Evolutionary conservation across 2,113 vertebrate genomes (phyloP), one percentile per base, ranked within the genome.

Genomic region (Hiodon alosoides): DNA sequence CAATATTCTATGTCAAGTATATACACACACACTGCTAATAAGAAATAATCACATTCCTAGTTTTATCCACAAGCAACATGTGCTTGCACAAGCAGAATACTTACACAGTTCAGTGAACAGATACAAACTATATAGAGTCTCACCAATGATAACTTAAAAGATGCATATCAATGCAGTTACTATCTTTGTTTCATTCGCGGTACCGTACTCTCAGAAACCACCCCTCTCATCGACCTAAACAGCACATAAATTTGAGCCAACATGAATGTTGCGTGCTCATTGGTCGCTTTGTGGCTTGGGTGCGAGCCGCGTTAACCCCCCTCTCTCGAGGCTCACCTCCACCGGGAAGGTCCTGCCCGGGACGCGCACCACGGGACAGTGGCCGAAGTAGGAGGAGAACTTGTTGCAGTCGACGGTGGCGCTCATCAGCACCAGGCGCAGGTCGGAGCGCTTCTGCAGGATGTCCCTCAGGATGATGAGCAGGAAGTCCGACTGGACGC

Each of bases 401-500:
- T 98, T 98, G 76, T 94, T 82, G 69, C 96, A 95, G 83, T 99
- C 97, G 13, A 96, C 97, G 0, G 97, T 98, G 79, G 97, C 97
- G 0, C 97, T 99, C 97, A 99, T 99, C 46, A 99, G 89, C 83
- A 99, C 90, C 75, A 99, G 89, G 70, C 92, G 93, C 77, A 98
- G 86, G 79, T 98, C 94, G 0, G 95, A 93, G n/a, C 96, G 92
- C 76, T 92, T 96, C 82, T 90, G 93, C 4, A 97, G 89, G 59
- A 98, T 90, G 60, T 97, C 95, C 76, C 92, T 94, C 74, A 99
- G 86, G 82, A 98, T 97, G 84, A 95, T 90, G 0, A 99, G 85
- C 68, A 99, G 90, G 84, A 99, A 98, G 84, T 99, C 97, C 0
- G 96, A 98, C 81, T 98, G 97, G 69, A 98, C 97, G 4, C 93